Percentiles rank a stretch among this genome's conserved stretches.
These are phyloP conservation scores for Limanda limanda DNA, from an alignment of 2,113 vertebrate genomes.

Conservation along the genomic window DNA sequence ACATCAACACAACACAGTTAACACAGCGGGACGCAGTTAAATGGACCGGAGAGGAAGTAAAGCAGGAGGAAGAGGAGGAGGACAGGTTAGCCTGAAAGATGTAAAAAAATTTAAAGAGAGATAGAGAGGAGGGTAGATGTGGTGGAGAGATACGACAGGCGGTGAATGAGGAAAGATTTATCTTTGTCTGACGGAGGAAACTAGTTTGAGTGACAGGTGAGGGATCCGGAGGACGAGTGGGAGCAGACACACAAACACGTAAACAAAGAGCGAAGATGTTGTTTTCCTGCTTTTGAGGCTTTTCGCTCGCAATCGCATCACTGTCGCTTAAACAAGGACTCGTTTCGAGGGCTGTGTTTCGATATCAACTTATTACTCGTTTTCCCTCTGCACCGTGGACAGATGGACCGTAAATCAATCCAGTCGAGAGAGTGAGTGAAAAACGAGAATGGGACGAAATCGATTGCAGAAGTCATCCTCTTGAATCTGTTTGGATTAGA, in stretches of 20 bases:
- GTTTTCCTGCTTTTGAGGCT: neutral
- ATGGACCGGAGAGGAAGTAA: slow-evolving; percentile 15
- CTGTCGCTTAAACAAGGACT: neutral
- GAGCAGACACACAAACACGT: neutral
- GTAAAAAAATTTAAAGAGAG: neutral
- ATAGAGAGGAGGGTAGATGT: slow-evolving; percentile 19
- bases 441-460: neutral
- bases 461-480: too few relatives aligned
- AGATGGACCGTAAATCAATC: neutral
- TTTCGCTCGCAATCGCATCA: neutral
- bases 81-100: neutral
- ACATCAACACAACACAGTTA: slow-evolving; percentile 32
- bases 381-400: neutral
- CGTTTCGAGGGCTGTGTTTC: neutral
- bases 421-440: neutral
- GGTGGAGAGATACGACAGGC: slow-evolving; percentile 21
- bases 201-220: neutral
- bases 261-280: neutral
- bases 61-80: too few relatives aligned
- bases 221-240: neutral
- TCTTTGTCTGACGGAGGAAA: neutral
- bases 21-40: slow-evolving; percentile 46
- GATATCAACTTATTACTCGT: neutral
- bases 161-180: neutral
- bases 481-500: neutral